A percentile compares a stretch with the other conserved stretches of the same genome.
Conservation (phyloP, 2,888 invertebrate genomes). For the Mellilla xanthometata region DNA sequence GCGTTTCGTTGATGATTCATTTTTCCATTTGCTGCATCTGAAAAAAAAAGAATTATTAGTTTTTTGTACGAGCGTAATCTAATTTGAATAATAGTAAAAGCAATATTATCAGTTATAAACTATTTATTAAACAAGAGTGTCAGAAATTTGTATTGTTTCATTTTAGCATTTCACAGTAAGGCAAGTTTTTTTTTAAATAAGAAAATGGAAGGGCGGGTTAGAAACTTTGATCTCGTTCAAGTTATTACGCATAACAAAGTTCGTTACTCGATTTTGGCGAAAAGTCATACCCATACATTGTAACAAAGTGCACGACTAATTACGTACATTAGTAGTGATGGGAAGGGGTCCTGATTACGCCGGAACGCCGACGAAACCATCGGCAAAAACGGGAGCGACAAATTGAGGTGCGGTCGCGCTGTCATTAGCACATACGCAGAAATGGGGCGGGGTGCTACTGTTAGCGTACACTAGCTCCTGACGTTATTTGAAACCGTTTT, state of each 20-base stretch:
- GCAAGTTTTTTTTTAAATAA: no score
- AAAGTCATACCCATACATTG: slow-evolving; percentile 3
- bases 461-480: slow-evolving; percentile 20
- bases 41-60: slow-evolving; percentile 47
- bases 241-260: background rate
- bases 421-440: slow-evolving; percentile 56
- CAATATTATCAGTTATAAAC: no score
- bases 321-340: slow-evolving; percentile 31
- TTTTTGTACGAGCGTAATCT: no score
- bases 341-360: slow-evolving; percentile 56
- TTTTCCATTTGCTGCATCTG: slow-evolving; percentile 48
- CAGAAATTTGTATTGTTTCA: no score
- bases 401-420: slow-evolving; percentile 49
- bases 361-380: slow-evolving; percentile 47
- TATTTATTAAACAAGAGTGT: no score
- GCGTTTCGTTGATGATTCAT: slow-evolving; percentile 40
- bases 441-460: slow-evolving; percentile 39
- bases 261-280: background rate
- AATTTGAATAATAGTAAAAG: no score
- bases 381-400: slow-evolving; percentile 61
- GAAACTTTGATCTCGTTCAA: no score
- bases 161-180: no score
- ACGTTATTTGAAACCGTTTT: background rate
- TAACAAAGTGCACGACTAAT: slow-evolving; percentile 10
- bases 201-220: no score